Percentiles rank a stretch among this genome's conserved stretches.
These are phyloP conservation scores for Eilema depressum DNA, from an alignment of 2,888 invertebrate species.

Conservation along the genomic window DNA sequence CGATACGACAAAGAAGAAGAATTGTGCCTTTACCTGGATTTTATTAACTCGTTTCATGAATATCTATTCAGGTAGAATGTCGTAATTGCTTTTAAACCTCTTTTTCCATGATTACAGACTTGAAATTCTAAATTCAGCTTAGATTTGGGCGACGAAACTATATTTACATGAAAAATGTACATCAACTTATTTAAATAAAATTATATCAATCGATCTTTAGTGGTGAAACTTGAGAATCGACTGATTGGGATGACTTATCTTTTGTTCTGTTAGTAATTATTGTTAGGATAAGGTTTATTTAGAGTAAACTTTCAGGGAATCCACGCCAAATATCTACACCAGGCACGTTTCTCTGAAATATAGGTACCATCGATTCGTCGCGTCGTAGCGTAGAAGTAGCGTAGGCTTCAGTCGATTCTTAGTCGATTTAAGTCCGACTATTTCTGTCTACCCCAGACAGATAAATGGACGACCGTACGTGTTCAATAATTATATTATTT, in stretches of 20 bases:
- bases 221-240: not conserved
- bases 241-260: not conserved
- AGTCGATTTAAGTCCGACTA: not conserved
- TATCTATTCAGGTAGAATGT: not conserved
- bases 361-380: too few relatives aligned
- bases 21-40: constrained; percentile 4
- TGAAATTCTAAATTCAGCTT: not conserved
- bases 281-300: too few relatives aligned
- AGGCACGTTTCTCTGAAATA: too few relatives aligned
- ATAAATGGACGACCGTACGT: too few relatives aligned
- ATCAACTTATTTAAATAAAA: not conserved
- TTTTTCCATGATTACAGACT: not conserved
- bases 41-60: not conserved
- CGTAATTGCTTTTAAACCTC: not conserved
- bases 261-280: too few relatives aligned
- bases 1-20: not conserved
- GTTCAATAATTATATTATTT: too few relatives aligned
- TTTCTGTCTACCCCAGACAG: too few relatives aligned
- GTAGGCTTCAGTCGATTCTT: too few relatives aligned
- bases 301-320: too few relatives aligned
- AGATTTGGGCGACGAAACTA: not conserved
- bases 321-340: too few relatives aligned
- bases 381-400: too few relatives aligned
- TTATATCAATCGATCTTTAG: not conserved
- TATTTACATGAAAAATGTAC: too few relatives aligned